A percentile compares a stretch with the other conserved stretches of the same genome.
Conservation (phyloP, 2,888 invertebrate genomes). For the Laothoe populi region DNA sequence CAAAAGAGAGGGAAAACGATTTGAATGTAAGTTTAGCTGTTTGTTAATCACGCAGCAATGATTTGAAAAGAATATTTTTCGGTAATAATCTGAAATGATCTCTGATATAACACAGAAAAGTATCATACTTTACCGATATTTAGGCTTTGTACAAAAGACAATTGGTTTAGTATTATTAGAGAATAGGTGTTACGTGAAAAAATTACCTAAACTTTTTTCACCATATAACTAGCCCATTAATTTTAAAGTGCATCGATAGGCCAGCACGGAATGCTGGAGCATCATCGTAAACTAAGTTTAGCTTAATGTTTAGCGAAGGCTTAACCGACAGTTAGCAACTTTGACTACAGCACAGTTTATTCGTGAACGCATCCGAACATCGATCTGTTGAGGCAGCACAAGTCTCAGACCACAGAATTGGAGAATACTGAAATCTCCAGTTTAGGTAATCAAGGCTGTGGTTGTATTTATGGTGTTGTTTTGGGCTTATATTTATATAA, state of each 20-base stretch:
- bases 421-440: conserved; percentile 19
- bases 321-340: conserved; percentile 53
- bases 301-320: conserved; percentile 56
- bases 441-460: not conserved
- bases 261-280: conserved; percentile 39
- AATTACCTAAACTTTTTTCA: too few relatives aligned
- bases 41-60: too few relatives aligned
- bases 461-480: not conserved
- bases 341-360: conserved; percentile 39
- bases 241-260: not conserved
- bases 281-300: conserved; percentile 65
- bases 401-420: conserved; percentile 31
- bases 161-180: too few relatives aligned
- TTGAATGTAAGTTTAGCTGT: not conserved
- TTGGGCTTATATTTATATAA: not conserved
- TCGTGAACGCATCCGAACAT: conserved; percentile 30
- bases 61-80: too few relatives aligned
- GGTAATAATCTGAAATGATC: too few relatives aligned
- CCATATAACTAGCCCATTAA: not conserved
- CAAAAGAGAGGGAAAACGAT: not conserved
- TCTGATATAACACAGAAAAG: too few relatives aligned
- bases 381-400: not conserved
- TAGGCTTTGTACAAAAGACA: too few relatives aligned
- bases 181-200: too few relatives aligned
- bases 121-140: too few relatives aligned